These are phyloP conservation scores for Steromphala cineraria DNA, from an alignment of 2,888 invertebrate genomes.

Conservation along the genomic window DNA sequence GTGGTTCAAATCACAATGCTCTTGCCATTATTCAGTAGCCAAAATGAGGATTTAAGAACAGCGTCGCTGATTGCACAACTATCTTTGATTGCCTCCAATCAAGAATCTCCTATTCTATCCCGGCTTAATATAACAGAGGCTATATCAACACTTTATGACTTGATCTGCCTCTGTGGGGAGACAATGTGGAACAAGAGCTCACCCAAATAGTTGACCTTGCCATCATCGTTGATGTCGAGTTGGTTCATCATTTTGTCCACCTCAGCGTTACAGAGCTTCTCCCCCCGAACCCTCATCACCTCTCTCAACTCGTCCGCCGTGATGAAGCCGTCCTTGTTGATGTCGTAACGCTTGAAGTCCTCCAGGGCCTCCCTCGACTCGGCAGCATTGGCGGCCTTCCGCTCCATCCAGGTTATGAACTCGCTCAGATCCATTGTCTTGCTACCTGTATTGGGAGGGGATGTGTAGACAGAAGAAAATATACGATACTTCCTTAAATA, in stretches of 20 bases:
- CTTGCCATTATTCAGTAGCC: no score
- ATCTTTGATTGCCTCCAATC: no score
- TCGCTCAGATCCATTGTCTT: constrained; percentile 20
- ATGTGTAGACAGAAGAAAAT: no score
- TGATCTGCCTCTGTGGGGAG: no score
- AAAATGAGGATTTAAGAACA: no score
- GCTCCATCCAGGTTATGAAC: constrained; percentile 71
- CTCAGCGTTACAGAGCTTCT: constrained; percentile 99
- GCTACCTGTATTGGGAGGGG: background rate
- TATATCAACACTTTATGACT: no score
- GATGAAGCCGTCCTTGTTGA: constrained; percentile 99
- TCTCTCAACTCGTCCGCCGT: constrained; percentile 99
- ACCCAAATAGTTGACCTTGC: constrained; percentile 35
- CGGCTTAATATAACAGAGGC: no score
- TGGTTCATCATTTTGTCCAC: constrained; percentile 99
- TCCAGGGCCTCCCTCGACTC: constrained; percentile 80
- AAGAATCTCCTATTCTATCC: no score
- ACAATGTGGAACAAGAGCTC: background rate
- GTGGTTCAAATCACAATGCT: no score
- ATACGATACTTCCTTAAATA: no score
- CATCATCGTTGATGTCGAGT: constrained; percentile 90
- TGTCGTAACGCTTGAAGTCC: constrained; percentile 99
- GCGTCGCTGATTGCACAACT: no score
- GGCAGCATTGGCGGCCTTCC: constrained; percentile 27
- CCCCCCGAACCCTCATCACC: constrained; percentile 98